Base-by-base conservation (phyloP, 2,797 vertebrate genomes). In the Lindbergichthys nudifrons region DNA sequence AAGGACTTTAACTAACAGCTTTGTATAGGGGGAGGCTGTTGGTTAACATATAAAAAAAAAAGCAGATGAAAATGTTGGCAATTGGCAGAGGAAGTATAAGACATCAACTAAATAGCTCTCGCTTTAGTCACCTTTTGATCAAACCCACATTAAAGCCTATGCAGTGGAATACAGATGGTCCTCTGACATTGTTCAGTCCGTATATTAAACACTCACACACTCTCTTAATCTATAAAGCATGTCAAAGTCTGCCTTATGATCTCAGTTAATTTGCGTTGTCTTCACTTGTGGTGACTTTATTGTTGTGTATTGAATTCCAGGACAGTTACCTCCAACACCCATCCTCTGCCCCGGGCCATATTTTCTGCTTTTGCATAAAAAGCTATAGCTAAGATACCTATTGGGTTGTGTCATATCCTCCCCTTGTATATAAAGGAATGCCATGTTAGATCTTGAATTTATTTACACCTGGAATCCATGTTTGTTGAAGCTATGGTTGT, bases 311-410 rank as follows among this genome's bases (percentile, higher is more conserved):
- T 77, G 71, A 86, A 91, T 92, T 91, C 81, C 88, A 83, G 48
- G 64, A 79, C 62, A 58, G 66, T 65, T 50, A 39, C 46, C 73
- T 82, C 65, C 73, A 79, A 89, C 81, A 89, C 89, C 89, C 91
- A 89, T 75, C 88, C 80, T 90, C 80, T 75, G 87, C 90, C 90
- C 51, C 18, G 0, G 90, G 91, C 80, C 50, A 82, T 70, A 73
- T 85, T 85, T 89, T 87, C 82, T 87, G 75, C 56, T 83, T 9
- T 81, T 84, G 71, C 77, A 53, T 60, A 63, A 80, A 79, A 69
- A 82, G 48, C 61, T 65, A 66, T 50, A 78, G 67, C 75, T 66
- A 23, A 82, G 75, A 89, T 87, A 74, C 71, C 78, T 89, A 69
- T 48, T 30, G 23, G 53, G 19, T 73, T 83, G 72, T 90, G 80